These are phyloP conservation scores for Danio choprae DNA, from an alignment of 2,797 vertebrate species.

Conservation along the genomic window DNA sequence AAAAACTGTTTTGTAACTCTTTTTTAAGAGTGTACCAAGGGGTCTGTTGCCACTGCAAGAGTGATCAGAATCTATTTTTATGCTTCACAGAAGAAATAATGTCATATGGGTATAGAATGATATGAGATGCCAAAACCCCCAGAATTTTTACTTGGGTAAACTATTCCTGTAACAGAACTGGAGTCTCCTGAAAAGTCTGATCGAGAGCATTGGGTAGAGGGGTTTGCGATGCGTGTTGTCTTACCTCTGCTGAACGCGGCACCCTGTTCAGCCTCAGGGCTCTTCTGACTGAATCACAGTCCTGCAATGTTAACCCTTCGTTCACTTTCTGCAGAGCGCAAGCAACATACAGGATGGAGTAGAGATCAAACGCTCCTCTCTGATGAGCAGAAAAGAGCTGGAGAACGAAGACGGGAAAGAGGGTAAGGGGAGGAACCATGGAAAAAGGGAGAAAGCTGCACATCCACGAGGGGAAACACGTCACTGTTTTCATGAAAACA, in stretches of 20 bases:
- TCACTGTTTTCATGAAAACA: neutral
- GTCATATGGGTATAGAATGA: neutral
- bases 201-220: neutral
- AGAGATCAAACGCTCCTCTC: conserved; percentile 22
- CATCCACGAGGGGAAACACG: neutral
- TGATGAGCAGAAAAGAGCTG: conserved; percentile 21
- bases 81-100: neutral
- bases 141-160: neutral
- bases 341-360: conserved; percentile 5
- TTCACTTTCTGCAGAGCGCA: neutral
- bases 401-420: neutral
- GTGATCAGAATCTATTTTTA: neutral
- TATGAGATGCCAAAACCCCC: neutral
- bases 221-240: neutral
- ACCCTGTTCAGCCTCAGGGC: conserved; percentile 33
- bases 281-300: conserved; percentile 39
- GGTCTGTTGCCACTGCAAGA: neutral
- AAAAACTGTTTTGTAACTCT: too few relatives aligned
- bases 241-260: conserved; percentile 6
- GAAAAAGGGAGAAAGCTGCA: neutral
- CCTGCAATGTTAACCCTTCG: conserved; percentile 4
- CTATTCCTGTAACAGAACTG: neutral
- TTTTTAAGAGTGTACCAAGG: too few relatives aligned
- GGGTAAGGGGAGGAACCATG: neutral
- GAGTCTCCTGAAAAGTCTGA: neutral